Conservation (phyloP, 2,888 invertebrate species). For the Hymenopus coronatus region DNA sequence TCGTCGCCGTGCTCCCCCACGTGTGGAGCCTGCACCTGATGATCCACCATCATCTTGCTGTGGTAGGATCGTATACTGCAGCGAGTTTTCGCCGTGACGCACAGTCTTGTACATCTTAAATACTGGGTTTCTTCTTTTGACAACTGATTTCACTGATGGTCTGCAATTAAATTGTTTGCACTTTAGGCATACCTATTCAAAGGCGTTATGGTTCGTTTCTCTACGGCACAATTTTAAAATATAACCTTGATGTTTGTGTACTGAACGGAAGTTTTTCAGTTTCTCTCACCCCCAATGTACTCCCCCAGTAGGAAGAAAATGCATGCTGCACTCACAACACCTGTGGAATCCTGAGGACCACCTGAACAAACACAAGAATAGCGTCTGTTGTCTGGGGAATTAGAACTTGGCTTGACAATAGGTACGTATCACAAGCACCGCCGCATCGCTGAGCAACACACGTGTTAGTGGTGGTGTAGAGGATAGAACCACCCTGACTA, state of each 20-base stretch:
- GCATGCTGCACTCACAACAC: not conserved
- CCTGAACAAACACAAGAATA: not conserved
- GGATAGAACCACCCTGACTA: not conserved
- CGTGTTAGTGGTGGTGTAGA: not conserved
- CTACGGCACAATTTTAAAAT: not conserved
- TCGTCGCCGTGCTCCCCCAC: constrained; percentile 30
- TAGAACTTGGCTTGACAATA: not conserved
- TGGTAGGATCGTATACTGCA: constrained; percentile 71
- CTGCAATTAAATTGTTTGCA: not conserved
- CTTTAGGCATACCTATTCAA: not conserved
- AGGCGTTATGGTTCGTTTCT: not conserved
- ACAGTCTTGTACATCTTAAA: constrained; percentile 68
- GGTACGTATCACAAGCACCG: not conserved
- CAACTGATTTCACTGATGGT: not conserved
- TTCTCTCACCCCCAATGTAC: not conserved
- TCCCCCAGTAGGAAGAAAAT: not conserved
- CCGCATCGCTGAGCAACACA: not conserved
- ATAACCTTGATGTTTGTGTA: not conserved
- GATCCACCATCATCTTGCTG: constrained; percentile 58
- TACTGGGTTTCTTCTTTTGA: not conserved
- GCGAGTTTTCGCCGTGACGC: constrained; percentile 69
- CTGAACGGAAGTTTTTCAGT: not conserved
- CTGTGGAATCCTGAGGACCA: not conserved
- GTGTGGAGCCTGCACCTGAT: not conserved
- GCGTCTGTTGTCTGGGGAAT: not conserved